Evolutionary conservation across 2,113 vertebrate species (phyloP).

Genomic region (Lipophrys pholis): DNA sequence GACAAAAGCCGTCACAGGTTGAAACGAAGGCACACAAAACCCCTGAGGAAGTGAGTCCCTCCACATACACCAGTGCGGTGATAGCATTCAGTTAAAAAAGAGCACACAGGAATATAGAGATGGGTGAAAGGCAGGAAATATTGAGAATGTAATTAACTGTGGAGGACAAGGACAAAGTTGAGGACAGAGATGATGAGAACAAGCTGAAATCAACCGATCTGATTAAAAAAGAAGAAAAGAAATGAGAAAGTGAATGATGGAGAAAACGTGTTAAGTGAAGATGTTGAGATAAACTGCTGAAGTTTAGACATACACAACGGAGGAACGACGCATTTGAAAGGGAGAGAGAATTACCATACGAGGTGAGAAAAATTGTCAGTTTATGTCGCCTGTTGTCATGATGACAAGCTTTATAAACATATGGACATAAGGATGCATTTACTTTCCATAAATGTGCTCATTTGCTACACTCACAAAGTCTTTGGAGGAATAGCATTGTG

Average conservation of each 20-base stretch:
- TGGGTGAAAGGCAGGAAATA: conserved; percentile 20
- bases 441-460: background rate
- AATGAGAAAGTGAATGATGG: conserved; percentile 4
- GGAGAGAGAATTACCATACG: background rate
- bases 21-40: conserved; percentile 11
- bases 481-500: no score
- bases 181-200: conserved; percentile 19
- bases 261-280: background rate
- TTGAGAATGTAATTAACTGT: conserved; percentile 44
- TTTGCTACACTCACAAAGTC: conserved; percentile 24
- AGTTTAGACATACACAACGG: background rate
- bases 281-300: conserved; percentile 9
- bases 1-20: conserved; percentile 10
- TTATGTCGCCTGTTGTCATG: background rate
- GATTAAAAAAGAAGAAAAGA: conserved; percentile 4
- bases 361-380: background rate
- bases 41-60: conserved; percentile 17
- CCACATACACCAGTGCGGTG: conserved; percentile 20
- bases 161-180: conserved; percentile 48
- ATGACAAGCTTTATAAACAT: conserved; percentile 1
- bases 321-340: background rate
- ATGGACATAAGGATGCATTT: conserved; percentile 25
- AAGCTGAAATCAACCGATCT: conserved; percentile 14
- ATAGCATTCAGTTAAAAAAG: conserved; percentile 27
- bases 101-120: background rate